These are phyloP conservation scores for Australoheros scitulus DNA, from an alignment of 2,113 vertebrate genomes.

Conservation along the genomic window DNA sequence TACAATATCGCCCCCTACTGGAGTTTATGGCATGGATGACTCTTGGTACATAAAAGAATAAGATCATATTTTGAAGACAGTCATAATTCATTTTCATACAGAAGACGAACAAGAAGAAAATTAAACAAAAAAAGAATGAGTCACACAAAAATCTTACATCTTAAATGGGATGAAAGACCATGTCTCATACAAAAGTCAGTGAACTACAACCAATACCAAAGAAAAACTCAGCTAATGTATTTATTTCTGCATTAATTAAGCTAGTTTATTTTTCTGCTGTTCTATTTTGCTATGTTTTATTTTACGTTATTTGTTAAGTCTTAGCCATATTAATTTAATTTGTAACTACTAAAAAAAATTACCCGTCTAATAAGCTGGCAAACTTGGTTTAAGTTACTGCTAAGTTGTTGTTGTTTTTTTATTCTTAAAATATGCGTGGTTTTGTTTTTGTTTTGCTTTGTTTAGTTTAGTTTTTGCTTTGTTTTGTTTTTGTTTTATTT, in stretches of 20 bases:
- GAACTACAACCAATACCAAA: background rate
- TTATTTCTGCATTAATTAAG: background rate
- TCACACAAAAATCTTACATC: too few relatives aligned
- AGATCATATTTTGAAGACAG: background rate
- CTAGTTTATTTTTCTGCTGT: background rate
- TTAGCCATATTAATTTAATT: too few relatives aligned
- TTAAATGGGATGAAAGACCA: background rate
- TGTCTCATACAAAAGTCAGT: accelerated
- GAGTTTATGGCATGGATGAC: background rate
- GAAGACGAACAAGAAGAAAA: too few relatives aligned
- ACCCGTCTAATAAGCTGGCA: too few relatives aligned
- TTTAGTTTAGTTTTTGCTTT: too few relatives aligned
- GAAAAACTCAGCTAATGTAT: background rate
- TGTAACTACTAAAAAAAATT: too few relatives aligned
- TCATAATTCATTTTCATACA: background rate
- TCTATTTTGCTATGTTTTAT: background rate
- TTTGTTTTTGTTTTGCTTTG: too few relatives aligned
- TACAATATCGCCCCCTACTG: background rate
- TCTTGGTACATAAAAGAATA: background rate
- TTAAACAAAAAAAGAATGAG: too few relatives aligned
- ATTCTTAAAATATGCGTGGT: too few relatives aligned
- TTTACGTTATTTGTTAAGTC: background rate
- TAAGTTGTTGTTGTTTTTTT: too few relatives aligned
- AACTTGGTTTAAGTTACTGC: too few relatives aligned
- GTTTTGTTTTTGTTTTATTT: background rate